A percentile compares a stretch with the other conserved stretches of the same genome.
Evolutionary conservation across 2,888 invertebrate genomes (phyloP).

Genomic region (Rhogogaster chlorosoma): DNA sequence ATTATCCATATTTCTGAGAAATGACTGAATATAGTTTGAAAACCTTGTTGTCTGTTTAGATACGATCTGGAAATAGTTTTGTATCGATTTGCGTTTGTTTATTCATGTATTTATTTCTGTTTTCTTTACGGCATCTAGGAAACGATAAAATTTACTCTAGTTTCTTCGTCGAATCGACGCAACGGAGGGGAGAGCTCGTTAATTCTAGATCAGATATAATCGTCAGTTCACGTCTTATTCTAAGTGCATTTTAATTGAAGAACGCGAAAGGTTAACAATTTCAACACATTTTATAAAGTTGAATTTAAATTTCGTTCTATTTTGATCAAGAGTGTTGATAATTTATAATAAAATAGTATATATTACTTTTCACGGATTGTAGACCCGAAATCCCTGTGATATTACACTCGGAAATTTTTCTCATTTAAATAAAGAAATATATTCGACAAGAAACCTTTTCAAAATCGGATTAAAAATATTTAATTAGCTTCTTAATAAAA

Average conservation of each 20-base stretch:
- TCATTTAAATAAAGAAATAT: too few relatives aligned
- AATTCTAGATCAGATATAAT: not conserved
- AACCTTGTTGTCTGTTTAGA: not conserved
- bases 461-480: too few relatives aligned
- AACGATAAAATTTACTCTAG: not conserved
- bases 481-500: too few relatives aligned
- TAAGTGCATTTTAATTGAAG: not conserved
- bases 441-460: too few relatives aligned
- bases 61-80: not conserved
- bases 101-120: not conserved
- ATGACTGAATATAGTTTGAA: not conserved
- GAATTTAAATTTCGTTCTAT: too few relatives aligned
- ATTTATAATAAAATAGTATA: too few relatives aligned
- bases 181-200: not conserved
- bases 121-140: not conserved
- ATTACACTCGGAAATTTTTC: too few relatives aligned
- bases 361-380: too few relatives aligned
- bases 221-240: not conserved
- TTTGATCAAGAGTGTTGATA: too few relatives aligned
- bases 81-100: slow-evolving; percentile 13
- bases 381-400: too few relatives aligned
- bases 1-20: not conserved
- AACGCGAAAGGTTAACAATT: too few relatives aligned
- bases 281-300: too few relatives aligned
- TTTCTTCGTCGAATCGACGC: not conserved